Evolutionary conservation across 1,140 invertebrate genomes (phyloP).

Genomic region (Chrysomallon squamiferum): DNA sequence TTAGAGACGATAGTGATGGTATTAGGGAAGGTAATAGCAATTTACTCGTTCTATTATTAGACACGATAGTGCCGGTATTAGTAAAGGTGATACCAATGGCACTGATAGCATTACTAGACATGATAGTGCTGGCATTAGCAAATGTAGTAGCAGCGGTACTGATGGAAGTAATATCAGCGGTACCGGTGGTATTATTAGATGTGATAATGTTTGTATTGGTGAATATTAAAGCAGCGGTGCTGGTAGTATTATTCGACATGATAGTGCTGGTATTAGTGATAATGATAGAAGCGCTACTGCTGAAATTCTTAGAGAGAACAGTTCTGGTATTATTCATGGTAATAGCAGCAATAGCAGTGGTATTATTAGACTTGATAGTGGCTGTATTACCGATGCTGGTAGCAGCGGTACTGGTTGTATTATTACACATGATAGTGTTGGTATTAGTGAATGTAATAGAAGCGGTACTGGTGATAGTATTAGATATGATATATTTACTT

Average conservation of each 20-base stretch:
- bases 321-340: neutral
- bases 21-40: slow-evolving; percentile 5
- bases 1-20: neutral
- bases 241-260: neutral
- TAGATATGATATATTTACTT: too few species aligned
- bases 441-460: neutral
- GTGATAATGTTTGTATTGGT: neutral
- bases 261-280: neutral
- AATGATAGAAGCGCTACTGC: neutral
- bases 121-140: neutral
- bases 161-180: neutral
- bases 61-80: neutral
- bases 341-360: neutral
- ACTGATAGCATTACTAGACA: neutral
- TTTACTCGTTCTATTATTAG: slow-evolving; percentile 8
- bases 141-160: neutral
- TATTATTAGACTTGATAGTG: neutral
- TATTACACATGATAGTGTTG: neutral
- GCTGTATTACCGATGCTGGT: neutral
- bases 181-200: neutral
- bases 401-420: neutral
- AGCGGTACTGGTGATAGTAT: neutral
- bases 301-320: neutral
- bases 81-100: slow-evolving; percentile 6
- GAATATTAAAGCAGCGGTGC: neutral